These are phyloP conservation scores for Adela reaumurella DNA, from an alignment of 2,888 invertebrate species.

Conservation along the genomic window DNA sequence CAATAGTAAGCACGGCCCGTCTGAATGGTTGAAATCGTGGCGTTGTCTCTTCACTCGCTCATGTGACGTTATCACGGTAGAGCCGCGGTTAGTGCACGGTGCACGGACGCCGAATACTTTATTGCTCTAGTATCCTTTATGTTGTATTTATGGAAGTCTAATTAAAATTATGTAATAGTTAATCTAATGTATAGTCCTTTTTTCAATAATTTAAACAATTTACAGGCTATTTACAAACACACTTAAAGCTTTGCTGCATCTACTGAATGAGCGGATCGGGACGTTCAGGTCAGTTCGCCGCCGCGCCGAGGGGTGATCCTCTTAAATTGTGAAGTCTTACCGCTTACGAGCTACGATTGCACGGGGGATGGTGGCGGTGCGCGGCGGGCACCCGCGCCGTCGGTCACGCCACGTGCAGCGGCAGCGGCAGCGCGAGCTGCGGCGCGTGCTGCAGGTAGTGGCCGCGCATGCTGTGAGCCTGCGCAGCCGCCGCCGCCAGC, in stretches of 20 bases:
- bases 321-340: background rate
- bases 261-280: background rate
- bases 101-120: too few species aligned
- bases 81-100: too few species aligned
- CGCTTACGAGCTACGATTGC: slow-evolving; percentile 57
- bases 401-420: slow-evolving; percentile 19
- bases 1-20: too few species aligned
- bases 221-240: background rate
- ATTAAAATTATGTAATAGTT: too few species aligned
- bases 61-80: too few species aligned
- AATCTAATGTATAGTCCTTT: too few species aligned
- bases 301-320: background rate
- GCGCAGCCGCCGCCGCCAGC: slow-evolving; percentile 43
- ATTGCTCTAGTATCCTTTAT: too few species aligned
- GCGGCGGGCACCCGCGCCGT: slow-evolving; percentile 40
- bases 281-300: too few species aligned
- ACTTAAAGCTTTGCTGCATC: background rate
- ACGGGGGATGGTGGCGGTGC: slow-evolving; percentile 27
- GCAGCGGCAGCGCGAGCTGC: slow-evolving; percentile 23
- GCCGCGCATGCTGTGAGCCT: slow-evolving; percentile 45
- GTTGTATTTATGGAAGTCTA: too few species aligned
- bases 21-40: too few species aligned
- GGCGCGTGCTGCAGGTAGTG: slow-evolving; percentile 46
- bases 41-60: too few species aligned
- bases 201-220: background rate